Evolutionary conservation across 2,888 invertebrate genomes (phyloP).

Genomic region (Chaetogeoica ovagalla): DNA sequence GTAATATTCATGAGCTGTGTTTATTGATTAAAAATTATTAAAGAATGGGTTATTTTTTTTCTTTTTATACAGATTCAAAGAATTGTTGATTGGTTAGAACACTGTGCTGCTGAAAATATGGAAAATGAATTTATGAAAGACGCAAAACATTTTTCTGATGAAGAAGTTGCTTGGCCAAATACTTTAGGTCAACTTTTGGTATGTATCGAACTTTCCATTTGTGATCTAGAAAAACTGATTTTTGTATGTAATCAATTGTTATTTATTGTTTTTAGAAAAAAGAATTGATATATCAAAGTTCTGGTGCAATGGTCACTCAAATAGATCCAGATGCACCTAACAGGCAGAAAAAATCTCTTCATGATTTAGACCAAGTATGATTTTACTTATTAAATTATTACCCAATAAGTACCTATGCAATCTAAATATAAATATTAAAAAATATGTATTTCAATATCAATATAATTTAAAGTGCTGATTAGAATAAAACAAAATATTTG

Average conservation of each 20-base stretch:
- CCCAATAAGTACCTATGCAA: background rate
- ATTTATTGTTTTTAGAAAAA: conserved; percentile 55
- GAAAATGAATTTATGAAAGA: conserved; percentile 60
- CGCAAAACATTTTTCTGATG: conserved; percentile 77
- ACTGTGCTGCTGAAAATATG: conserved; percentile 69
- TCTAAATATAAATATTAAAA: too few relatives aligned
- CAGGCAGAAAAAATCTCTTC: conserved; percentile 75
- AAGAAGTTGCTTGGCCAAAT: conserved; percentile 87
- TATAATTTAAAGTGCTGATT: too few relatives aligned
- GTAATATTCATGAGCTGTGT: conserved; percentile 55
- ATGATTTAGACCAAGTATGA: conserved; percentile 74
- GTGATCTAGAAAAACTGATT: background rate
- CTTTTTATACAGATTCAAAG: conserved; percentile 68
- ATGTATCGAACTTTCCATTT: conserved; percentile 35
- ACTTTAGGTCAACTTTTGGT: conserved; percentile 77
- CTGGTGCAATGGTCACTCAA: conserved; percentile 67
- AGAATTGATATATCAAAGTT: conserved; percentile 65
- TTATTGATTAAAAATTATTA: background rate
- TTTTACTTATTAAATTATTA: background rate
- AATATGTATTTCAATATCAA: too few relatives aligned
- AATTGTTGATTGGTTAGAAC: conserved; percentile 91
- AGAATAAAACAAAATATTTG: too few relatives aligned
- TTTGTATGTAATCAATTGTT: background rate
- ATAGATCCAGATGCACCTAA: conserved; percentile 90
- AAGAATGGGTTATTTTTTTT: background rate